A percentile compares a stretch with the other conserved stretches of the same genome.
Conservation (phyloP, 2,113 vertebrate species). For the Phrynosoma blainvillii region DNA sequence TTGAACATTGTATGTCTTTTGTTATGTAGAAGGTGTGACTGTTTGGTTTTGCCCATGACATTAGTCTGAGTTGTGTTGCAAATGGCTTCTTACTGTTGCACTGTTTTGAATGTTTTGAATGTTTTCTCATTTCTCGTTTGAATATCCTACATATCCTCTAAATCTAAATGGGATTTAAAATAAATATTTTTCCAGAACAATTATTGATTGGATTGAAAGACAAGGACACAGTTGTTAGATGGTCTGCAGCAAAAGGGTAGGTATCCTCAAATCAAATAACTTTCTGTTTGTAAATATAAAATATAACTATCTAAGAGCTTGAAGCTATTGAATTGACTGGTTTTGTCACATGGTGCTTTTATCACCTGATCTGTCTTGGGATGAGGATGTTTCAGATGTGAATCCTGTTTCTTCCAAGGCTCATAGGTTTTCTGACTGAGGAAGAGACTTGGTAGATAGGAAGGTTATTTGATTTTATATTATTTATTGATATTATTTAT, state of each 20-base stretch:
- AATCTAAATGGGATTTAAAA: too few species aligned
- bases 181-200: constrained; percentile 81
- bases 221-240: constrained; percentile 94
- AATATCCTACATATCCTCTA: neutral
- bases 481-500: too few species aligned
- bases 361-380: too few species aligned
- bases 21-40: neutral
- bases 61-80: neutral
- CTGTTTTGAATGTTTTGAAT: neutral
- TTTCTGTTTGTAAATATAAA: neutral
- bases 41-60: neutral
- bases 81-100: neutral
- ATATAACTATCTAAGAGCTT: neutral
- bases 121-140: neutral
- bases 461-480: too few species aligned
- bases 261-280: constrained; percentile 45
- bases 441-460: too few species aligned
- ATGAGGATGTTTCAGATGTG: too few species aligned
- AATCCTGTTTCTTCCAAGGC: too few species aligned
- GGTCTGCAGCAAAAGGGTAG: constrained; percentile 98
- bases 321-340: neutral
- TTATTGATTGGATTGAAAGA: constrained; percentile 93
- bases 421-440: too few species aligned
- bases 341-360: neutral
- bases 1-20: neutral